These are phyloP conservation scores for Gopherus evgoodei DNA, from an alignment of 2,113 vertebrate genomes.

Conservation along the genomic window DNA sequence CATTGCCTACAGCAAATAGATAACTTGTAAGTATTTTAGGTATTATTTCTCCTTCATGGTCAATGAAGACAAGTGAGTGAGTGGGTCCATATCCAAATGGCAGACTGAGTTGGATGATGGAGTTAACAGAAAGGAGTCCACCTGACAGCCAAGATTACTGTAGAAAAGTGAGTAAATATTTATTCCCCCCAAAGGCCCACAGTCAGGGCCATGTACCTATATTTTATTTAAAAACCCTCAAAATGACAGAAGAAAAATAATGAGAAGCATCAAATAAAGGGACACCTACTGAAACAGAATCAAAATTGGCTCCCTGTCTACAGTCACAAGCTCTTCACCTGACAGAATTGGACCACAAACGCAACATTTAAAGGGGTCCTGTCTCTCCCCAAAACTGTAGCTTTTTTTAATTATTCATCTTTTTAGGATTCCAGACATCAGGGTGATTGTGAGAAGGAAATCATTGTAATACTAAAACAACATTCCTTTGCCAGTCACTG, in stretches of 20 bases:
- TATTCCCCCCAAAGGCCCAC: slow-evolving; percentile 45
- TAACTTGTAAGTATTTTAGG: slow-evolving; percentile 50
- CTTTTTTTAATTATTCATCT: not conserved
- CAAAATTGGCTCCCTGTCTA: slow-evolving; percentile 54
- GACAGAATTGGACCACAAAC: slow-evolving; percentile 20
- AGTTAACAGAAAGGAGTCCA: slow-evolving; percentile 37
- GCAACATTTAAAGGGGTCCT: not conserved
- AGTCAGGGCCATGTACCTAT: not conserved
- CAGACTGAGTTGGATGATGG: not conserved
- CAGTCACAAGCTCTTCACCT: slow-evolving; percentile 26
- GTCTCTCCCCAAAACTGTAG: not conserved
- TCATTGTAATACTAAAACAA: not conserved
- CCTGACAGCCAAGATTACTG: slow-evolving; percentile 23
- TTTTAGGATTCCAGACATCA: not conserved
- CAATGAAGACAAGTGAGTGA: slow-evolving; percentile 2
- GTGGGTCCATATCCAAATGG: not conserved
- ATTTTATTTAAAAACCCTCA: slow-evolving; percentile 5
- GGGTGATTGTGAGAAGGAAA: not conserved
- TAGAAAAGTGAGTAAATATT: slow-evolving; percentile 33
- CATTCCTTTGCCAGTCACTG: not conserved
- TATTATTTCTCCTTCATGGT: slow-evolving; percentile 53
- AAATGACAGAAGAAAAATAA: slow-evolving; percentile 43
- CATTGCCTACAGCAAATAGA: slow-evolving; percentile 32
- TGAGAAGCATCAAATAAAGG: slow-evolving; percentile 20
- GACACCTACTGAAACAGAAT: slow-evolving; percentile 52